Evolutionary conservation across 2,797 vertebrate genomes (phyloP), one percentile per base, ranked within the genome.

Genomic region (Sebastes trivittatus): DNA sequence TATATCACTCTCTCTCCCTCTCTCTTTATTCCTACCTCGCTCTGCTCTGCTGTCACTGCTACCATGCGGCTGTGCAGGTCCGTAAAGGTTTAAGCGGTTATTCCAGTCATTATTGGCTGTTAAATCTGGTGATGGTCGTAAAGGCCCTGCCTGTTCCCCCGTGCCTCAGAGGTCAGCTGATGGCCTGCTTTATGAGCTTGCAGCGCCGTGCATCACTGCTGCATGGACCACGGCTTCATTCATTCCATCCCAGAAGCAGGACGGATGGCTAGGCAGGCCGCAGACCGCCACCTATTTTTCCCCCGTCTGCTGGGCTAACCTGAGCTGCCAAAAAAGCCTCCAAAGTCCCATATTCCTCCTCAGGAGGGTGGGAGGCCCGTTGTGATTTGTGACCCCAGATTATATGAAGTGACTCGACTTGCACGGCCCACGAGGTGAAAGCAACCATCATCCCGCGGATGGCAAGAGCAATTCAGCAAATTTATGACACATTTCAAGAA

Each of bases 311-410:
- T 75, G 46, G 78, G 46, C 80, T 83, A 81, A 89, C 84, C 78
- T 25, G 77, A 80, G 79, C 80, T 14, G 20, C 85, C 95, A 94
- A 96, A 29, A 95, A 95, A 95, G 87, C 95, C 95, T 94, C 94
- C 95, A 94, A 95, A 97, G 95, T 95, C 93, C 95, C 94, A 93
- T 95, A 96, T 96, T 95, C 94, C 93, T 95, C 95, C 95, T 95
- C 93, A 10, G 1, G 94, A 95, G 95, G 93, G 95, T 87, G 93
- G 94, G 77, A 59, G 76, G 77, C 69, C 69, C 52, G 72, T 91
- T 94, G 95, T 98, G 97, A 98, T 99, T 98, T 99, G 97, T 97
- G 96, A 96, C 97, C 97, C 94, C 92, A 94, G 96, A 96, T 97
- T 96, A 98, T 97, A 94, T 96, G 95, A 97, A 97, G 96, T 97